phyloP scores from a whole-genome alignment of 2,888 invertebrate genomes.

The Embidobia sp. region DNA sequence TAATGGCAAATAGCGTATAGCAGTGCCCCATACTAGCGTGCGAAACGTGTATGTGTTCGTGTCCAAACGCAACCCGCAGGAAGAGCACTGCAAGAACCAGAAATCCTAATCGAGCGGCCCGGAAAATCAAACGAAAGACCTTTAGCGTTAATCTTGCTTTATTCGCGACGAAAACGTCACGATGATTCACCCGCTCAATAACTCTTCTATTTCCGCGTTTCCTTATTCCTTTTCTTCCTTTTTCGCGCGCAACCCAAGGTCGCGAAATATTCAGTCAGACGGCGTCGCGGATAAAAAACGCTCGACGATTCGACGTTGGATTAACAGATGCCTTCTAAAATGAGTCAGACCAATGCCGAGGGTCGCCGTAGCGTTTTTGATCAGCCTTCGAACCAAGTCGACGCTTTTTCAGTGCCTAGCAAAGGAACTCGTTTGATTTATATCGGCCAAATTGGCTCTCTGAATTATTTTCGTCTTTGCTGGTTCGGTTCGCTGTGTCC shows the following conservation, averaged over 20 bases:
- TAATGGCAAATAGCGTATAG: constrained; percentile 75
- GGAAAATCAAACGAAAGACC: constrained; percentile 60
- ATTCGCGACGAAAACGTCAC: constrained; percentile 54
- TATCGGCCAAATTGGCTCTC: no score
- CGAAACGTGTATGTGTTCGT: not conserved
- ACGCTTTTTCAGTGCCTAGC: no score
- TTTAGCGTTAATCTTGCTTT: constrained; percentile 60
- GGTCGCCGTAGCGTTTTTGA: no score
- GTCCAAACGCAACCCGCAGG: constrained; percentile 6
- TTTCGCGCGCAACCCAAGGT: constrained; percentile 40
- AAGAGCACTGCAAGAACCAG: constrained; percentile 39
- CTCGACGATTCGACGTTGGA: constrained; percentile 4
- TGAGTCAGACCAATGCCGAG: no score
- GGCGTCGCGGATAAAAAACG: constrained; percentile 23
- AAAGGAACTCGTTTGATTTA: no score
- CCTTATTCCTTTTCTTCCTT: constrained; percentile 61
- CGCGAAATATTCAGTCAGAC: constrained; percentile 45
- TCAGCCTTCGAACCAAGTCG: no score
- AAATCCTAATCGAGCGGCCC: constrained; percentile 61
- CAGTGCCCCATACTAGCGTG: no score
- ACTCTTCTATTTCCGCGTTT: constrained; percentile 55
- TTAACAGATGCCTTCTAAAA: constrained; percentile 38
- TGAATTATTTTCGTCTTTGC: no score
- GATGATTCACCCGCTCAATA: constrained; percentile 57
- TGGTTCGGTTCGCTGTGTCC: no score